Percentiles rank a stretch among this genome's conserved stretches.
phyloP scores from a whole-genome alignment of 92 coral and sea anemone species.

The Porites rus region DNA sequence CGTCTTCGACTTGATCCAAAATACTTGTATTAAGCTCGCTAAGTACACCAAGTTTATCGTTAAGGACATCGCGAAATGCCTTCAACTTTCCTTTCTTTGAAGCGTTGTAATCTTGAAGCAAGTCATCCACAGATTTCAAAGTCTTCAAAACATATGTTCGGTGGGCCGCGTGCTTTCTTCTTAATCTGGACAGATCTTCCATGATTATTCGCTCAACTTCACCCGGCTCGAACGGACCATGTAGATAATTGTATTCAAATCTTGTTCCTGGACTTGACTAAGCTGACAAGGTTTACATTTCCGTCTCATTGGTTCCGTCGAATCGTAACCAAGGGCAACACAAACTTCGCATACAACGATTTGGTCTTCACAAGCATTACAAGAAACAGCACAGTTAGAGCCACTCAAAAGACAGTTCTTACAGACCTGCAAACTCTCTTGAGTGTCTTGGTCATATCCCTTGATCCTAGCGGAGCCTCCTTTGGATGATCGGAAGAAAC shows the following conservation, averaged over 20 bases:
- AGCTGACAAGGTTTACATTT: slow-evolving; percentile 47
- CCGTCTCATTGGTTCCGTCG: not conserved
- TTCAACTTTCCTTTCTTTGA: slow-evolving; percentile 36
- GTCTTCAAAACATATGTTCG: slow-evolving; percentile 22
- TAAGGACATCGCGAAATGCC: slow-evolving; percentile 19
- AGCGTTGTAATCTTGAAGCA: slow-evolving; percentile 7
- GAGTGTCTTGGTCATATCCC: slow-evolving; percentile 35
- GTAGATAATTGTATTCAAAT: too few species aligned
- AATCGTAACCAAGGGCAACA: slow-evolving; percentile 13
- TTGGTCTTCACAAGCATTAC: slow-evolving; percentile 29
- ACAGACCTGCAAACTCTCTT: slow-evolving; percentile 44
- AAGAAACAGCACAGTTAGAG: slow-evolving; percentile 16
- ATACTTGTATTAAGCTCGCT: slow-evolving; percentile 18
- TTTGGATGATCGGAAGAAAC: slow-evolving; percentile 56
- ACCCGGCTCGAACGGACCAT: slow-evolving; percentile 46
- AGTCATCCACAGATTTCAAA: slow-evolving; percentile 17
- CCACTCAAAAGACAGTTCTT: slow-evolving; percentile 38
- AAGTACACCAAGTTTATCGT: slow-evolving; percentile 38
- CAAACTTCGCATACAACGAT: slow-evolving; percentile 36
- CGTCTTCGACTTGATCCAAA: slow-evolving; percentile 36
- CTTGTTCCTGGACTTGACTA: too few species aligned
- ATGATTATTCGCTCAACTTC: slow-evolving; percentile 5
- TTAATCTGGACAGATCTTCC: slow-evolving; percentile 29
- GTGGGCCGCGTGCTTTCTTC: slow-evolving; percentile 12
- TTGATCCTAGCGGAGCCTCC: slow-evolving; percentile 56